Evolutionary conservation across 2,888 invertebrate species (phyloP).

Genomic region (Ceratothoa steindachneri): DNA sequence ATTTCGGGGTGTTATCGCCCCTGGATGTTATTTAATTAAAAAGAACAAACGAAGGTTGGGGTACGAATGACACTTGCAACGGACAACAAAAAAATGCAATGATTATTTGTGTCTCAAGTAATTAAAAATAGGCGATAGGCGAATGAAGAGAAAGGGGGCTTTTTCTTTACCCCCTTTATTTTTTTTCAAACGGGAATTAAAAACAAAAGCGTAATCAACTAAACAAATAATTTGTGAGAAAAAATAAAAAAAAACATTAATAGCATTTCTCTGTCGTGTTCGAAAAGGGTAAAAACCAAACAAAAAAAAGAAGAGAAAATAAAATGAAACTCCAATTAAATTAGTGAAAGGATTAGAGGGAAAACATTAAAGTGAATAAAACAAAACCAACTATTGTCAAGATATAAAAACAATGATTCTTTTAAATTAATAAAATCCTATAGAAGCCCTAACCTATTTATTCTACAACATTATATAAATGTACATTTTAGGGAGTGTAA

Average conservation of each 20-base stretch:
- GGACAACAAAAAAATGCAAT: no score
- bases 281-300: conserved; percentile 1
- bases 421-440: not conserved
- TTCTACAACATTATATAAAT: not conserved
- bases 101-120: no score
- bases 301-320: no score
- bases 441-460: no score
- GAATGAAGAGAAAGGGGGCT: no score
- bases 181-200: no score
- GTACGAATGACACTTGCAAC: no score
- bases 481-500: not conserved
- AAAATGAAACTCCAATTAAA: not conserved
- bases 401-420: not conserved
- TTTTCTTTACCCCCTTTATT: no score
- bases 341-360: not conserved
- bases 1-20: no score
- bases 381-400: not conserved
- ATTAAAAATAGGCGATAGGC: no score
- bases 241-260: not conserved
- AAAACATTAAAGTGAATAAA: not conserved
- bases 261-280: not conserved
- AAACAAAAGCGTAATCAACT: not conserved
- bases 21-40: no score
- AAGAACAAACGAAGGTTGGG: no score
- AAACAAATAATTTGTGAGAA: not conserved